A percentile compares a stretch with the other conserved stretches of the same genome.
Evolutionary conservation across 2,113 vertebrate species (phyloP).

Genomic region (Mustelus asterias): DNA sequence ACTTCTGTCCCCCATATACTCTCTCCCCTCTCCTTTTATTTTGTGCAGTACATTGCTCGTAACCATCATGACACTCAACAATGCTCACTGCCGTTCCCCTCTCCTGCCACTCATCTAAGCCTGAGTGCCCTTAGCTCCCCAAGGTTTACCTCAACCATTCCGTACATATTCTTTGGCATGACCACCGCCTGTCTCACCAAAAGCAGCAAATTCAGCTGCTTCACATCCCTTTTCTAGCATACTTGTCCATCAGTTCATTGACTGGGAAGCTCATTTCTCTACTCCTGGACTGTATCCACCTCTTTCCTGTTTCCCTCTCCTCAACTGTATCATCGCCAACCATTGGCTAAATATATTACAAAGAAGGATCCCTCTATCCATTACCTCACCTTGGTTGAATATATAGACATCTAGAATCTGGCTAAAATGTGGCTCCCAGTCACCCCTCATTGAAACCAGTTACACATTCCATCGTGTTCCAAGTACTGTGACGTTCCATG

Average conservation of each 20-base stretch:
- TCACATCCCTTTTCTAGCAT: background rate
- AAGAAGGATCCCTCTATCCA: background rate
- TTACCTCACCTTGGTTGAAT: background rate
- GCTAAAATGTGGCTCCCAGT: background rate
- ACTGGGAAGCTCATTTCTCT: background rate
- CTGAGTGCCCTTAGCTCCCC: background rate
- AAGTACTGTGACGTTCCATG: background rate
- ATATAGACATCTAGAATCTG: background rate
- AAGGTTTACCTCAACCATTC: background rate
- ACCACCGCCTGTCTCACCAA: background rate
- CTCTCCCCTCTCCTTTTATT: background rate
- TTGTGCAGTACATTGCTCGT: background rate
- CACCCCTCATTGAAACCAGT: background rate
- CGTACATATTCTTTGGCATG: background rate
- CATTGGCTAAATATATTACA: background rate
- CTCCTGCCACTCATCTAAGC: background rate
- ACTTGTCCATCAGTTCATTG: background rate
- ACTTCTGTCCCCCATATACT: background rate
- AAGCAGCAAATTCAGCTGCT: background rate
- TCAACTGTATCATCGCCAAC: background rate
- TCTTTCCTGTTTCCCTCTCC: background rate
- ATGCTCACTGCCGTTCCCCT: background rate
- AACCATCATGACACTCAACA: background rate
- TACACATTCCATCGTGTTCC: background rate
- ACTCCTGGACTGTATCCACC: background rate